These are phyloP conservation scores for Candoia aspera DNA, from an alignment of 2,113 vertebrate genomes.

Conservation along the genomic window DNA sequence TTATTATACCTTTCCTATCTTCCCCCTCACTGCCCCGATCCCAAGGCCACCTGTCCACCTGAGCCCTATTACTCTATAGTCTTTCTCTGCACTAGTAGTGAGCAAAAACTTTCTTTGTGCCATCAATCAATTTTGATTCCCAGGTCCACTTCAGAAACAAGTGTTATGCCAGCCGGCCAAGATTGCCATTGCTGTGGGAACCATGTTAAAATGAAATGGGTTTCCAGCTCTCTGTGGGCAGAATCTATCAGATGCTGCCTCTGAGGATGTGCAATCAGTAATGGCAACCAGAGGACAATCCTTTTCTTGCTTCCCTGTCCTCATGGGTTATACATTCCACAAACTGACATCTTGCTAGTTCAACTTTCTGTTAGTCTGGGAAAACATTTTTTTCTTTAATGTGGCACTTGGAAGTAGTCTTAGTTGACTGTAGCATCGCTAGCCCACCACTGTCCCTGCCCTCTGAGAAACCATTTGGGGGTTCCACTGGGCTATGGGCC, in stretches of 20 bases:
- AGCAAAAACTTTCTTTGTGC: neutral
- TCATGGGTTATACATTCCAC: neutral
- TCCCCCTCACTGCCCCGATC: neutral
- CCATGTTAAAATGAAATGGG: neutral
- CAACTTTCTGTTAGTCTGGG: neutral
- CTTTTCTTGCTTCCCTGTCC: neutral
- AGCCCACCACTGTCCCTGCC: neutral
- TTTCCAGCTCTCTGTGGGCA: neutral
- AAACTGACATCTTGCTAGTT: neutral
- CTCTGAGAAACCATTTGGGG: neutral
- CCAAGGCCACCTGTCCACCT: neutral
- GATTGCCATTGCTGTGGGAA: neutral
- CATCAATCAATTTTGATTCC: neutral
- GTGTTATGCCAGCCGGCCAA: neutral
- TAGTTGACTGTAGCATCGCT: neutral
- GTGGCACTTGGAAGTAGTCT: neutral
- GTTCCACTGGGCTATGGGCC: neutral
- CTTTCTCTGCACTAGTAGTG: neutral
- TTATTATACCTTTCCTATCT: neutral
- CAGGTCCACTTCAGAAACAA: neutral
- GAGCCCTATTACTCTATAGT: neutral
- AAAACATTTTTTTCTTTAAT: neutral
- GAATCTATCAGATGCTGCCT: neutral
- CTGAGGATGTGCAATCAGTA: neutral
- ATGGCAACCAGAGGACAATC: neutral